Evolutionary conservation across 2,888 invertebrate species (phyloP).

Genomic region (Ligdia adustata): DNA sequence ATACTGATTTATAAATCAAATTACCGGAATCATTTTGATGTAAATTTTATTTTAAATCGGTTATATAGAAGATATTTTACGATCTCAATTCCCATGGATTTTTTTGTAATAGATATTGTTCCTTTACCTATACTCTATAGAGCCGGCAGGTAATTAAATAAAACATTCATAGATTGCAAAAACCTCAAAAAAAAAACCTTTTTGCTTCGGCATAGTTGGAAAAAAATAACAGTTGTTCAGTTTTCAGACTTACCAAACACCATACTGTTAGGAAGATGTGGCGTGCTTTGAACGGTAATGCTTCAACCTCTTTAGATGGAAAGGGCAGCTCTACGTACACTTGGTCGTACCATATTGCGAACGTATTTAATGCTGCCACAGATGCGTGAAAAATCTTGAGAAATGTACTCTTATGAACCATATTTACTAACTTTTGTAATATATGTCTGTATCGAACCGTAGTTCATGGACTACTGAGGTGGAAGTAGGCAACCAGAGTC

Average conservation of each 20-base stretch:
- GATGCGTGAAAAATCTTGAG: slow-evolving; percentile 54
- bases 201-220: too few relatives aligned
- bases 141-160: too few relatives aligned
- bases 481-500: slow-evolving; percentile 1
- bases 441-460: neutral
- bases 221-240: too few relatives aligned
- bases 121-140: too few relatives aligned
- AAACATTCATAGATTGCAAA: too few relatives aligned
- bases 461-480: slow-evolving; percentile 1
- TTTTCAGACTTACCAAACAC: slow-evolving; percentile 69
- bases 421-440: neutral
- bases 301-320: slow-evolving; percentile 45
- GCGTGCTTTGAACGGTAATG: slow-evolving; percentile 58
- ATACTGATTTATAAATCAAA: too few relatives aligned
- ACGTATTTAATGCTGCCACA: slow-evolving; percentile 51
- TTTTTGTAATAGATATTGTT: too few relatives aligned
- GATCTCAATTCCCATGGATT: too few relatives aligned
- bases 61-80: too few relatives aligned
- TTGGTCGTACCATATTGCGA: slow-evolving; percentile 64
- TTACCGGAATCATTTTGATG: too few relatives aligned
- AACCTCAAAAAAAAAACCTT: too few relatives aligned
- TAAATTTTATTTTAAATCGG: too few relatives aligned
- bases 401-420: slow-evolving; percentile 19
- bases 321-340: slow-evolving; percentile 58
- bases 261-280: slow-evolving; percentile 64